These are phyloP conservation scores for Drosophila mayaguana DNA, from an alignment of 2,888 invertebrate species.

Conservation along the genomic window DNA sequence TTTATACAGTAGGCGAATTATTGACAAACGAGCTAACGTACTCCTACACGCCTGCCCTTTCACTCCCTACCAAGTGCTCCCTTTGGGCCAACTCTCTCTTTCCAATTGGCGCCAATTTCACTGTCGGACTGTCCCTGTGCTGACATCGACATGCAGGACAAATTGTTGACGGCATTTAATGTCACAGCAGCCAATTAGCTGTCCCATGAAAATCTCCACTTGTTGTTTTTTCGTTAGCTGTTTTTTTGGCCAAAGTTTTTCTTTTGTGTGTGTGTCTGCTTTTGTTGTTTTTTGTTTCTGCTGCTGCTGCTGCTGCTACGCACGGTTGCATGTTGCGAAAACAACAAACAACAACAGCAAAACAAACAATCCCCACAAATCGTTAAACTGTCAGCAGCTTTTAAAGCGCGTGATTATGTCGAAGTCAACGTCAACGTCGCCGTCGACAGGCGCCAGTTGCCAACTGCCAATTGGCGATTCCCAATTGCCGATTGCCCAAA, in stretches of 20 bases:
- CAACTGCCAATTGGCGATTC: conserved; percentile 5
- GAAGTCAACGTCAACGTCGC: conserved; percentile 53
- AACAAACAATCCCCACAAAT: conserved; percentile 82
- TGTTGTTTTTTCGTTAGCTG: conserved; percentile 28
- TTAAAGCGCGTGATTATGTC: conserved; percentile 81
- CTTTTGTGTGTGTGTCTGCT: conserved; percentile 30
- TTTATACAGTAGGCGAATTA: conserved; percentile 68
- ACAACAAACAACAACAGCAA: conserved; percentile 45
- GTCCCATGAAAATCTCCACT: conserved; percentile 78
- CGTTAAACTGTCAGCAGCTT: conserved; percentile 83
- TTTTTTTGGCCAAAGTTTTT: conserved; percentile 61
- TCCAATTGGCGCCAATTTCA: conserved; percentile 78
- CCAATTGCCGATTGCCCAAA: conserved; percentile 36
- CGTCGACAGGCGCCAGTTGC: conserved; percentile 73
- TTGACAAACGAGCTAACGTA: conserved; percentile 65
- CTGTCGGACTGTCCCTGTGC: conserved; percentile 37
- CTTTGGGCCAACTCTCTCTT: conserved; percentile 64
- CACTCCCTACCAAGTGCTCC: conserved; percentile 6
- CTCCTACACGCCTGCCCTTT: conserved; percentile 9
- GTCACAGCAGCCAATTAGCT: conserved; percentile 82
- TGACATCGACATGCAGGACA: conserved; percentile 80
- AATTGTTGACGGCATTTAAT: conserved; percentile 82
- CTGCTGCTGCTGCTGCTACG: conserved; percentile 50
- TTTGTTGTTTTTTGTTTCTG: conserved; percentile 6
- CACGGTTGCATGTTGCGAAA: conserved; percentile 74